These are phyloP conservation scores for Sebastes trivittatus DNA, from an alignment of 2,797 vertebrate genomes.

Conservation along the genomic window DNA sequence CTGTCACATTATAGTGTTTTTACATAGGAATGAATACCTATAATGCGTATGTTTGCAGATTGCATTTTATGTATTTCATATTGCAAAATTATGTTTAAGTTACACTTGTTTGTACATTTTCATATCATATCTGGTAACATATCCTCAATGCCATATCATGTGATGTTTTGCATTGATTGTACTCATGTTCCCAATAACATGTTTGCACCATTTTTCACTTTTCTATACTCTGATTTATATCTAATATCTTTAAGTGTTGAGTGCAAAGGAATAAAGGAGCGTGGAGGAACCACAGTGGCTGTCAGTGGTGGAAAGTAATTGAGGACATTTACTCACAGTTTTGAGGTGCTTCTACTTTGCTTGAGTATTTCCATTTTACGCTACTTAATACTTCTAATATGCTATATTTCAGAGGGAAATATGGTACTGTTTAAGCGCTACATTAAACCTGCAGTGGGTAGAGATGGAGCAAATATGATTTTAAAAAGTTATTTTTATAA, in stretches of 20 bases:
- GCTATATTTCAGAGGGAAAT: too few species aligned
- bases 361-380: too few species aligned
- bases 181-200: background rate
- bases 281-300: background rate
- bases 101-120: background rate
- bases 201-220: conserved; percentile 7
- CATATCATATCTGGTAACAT: background rate
- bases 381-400: too few species aligned
- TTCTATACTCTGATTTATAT: background rate
- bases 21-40: background rate
- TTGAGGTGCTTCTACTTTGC: too few species aligned
- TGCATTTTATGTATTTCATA: background rate
- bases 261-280: conserved; percentile 20
- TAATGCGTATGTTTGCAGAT: background rate
- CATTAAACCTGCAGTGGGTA: too few species aligned
- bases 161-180: background rate
- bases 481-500: too few species aligned
- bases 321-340: background rate
- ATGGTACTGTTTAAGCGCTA: too few species aligned
- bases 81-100: background rate
- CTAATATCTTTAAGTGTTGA: background rate
- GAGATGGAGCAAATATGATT: too few species aligned
- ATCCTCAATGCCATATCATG: too few species aligned
- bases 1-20: background rate
- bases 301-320: background rate